Percentiles rank a stretch among this genome's conserved stretches.
phyloP scores from a whole-genome alignment of 2,113 vertebrate species.

The Eublepharis macularius region DNA sequence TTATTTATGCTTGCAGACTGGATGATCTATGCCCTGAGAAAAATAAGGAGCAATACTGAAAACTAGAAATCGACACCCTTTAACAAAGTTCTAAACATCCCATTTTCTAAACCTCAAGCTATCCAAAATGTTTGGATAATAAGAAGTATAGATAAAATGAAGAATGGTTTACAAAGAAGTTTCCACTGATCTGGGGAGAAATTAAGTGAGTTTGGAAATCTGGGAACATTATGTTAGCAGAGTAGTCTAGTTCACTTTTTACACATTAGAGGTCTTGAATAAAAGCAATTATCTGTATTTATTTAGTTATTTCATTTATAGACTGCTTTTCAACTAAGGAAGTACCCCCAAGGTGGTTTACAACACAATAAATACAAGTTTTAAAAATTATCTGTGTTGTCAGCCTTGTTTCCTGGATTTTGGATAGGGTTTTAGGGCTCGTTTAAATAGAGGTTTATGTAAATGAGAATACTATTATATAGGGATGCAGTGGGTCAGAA shows the following conservation, averaged over 20 bases:
- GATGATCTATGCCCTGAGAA: background rate
- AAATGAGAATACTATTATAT: background rate
- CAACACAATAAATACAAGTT: too few species aligned
- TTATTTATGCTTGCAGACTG: background rate
- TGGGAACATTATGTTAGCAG: too few species aligned
- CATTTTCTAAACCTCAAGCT: background rate
- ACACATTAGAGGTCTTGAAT: background rate
- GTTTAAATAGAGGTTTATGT: background rate
- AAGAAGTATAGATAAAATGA: background rate
- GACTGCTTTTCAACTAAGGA: too few species aligned
- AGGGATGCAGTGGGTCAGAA: background rate
- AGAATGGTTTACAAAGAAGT: too few species aligned
- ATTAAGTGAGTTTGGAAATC: background rate
- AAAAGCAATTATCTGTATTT: background rate
- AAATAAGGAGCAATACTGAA: background rate
- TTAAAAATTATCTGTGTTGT: background rate
- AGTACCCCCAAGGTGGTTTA: too few species aligned
- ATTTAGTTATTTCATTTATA: too few species aligned
- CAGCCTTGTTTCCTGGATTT: background rate
- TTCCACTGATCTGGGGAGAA: background rate
- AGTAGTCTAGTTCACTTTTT: too few species aligned
- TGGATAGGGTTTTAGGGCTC: background rate
- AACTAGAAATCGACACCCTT: background rate
- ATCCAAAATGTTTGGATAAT: background rate
- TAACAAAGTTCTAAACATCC: background rate